Evolutionary conservation across 2,888 invertebrate species (phyloP).

Genomic region (Ochropleura plecta): DNA sequence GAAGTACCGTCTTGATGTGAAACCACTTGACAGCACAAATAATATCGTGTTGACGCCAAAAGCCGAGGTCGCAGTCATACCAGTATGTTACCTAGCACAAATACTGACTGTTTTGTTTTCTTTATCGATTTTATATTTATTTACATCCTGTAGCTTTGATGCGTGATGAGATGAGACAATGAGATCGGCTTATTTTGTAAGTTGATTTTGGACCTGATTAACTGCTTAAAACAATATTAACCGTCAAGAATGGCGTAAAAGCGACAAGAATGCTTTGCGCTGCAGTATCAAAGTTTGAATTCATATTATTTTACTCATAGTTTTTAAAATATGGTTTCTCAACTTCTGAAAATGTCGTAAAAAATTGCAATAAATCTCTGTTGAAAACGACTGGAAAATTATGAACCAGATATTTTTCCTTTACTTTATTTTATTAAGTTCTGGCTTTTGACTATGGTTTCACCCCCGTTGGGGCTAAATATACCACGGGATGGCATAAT

Average conservation of each 20-base stretch:
- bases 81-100: constrained; percentile 4
- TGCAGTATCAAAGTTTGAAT: neutral
- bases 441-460: neutral
- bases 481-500: neutral
- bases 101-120: constrained; percentile 14
- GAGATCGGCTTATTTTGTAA: constrained; percentile 17
- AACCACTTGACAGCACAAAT: constrained; percentile 27
- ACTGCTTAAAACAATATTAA: no score
- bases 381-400: neutral
- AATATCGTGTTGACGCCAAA: constrained; percentile 26
- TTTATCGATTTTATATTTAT: constrained; percentile 1
- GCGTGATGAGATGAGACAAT: no score
- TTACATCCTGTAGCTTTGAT: constrained; percentile 15
- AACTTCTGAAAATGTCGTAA: neutral
- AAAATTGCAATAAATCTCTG: neutral
- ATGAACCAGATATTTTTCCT: neutral
- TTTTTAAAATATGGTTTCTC: neutral
- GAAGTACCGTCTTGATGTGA: neutral
- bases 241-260: neutral
- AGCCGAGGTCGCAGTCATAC: constrained; percentile 26
- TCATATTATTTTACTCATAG: neutral
- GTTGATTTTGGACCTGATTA: constrained; percentile 7
- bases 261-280: neutral
- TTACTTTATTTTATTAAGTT: neutral
- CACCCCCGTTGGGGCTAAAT: no score